phyloP scores from a whole-genome alignment of 2,888 invertebrate species.

The Cerastoderma edule region DNA sequence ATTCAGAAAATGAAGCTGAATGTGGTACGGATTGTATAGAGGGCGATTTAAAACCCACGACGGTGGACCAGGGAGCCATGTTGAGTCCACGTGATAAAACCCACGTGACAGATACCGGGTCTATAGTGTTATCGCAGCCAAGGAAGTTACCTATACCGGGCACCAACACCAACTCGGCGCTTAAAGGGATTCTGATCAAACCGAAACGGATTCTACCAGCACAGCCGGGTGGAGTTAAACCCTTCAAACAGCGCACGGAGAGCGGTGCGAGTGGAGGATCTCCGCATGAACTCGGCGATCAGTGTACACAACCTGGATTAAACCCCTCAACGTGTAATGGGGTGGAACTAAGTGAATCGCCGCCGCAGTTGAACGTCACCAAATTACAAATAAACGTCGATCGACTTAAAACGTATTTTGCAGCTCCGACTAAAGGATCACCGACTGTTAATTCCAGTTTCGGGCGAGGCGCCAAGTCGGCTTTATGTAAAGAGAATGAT shows the following conservation, averaged over 20 bases:
- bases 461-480: conserved; percentile 25
- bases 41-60: conserved; percentile 4
- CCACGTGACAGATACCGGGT: conserved; percentile 39
- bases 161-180: conserved; percentile 48
- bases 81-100: conserved; percentile 19
- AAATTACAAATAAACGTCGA: conserved; percentile 54
- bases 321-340: conserved; percentile 12
- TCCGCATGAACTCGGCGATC: conserved; percentile 28
- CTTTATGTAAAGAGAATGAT: conserved; percentile 38
- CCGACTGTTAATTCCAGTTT: not conserved
- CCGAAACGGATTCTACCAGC: conserved; percentile 60
- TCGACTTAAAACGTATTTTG: conserved; percentile 50
- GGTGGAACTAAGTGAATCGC: conserved; percentile 8
- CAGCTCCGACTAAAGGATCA: conserved; percentile 22
- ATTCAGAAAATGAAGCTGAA: not conserved
- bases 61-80: not conserved
- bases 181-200: conserved; percentile 61
- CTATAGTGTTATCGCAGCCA: conserved; percentile 29
- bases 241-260: no score
- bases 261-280: no score
- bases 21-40: not conserved
- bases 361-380: conserved; percentile 24
- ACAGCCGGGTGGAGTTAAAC: conserved; percentile 39
- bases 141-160: conserved; percentile 56
- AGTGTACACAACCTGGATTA: conserved; percentile 26